phyloP scores from a whole-genome alignment of 1,140 invertebrate species.

The Samia ricini region DNA sequence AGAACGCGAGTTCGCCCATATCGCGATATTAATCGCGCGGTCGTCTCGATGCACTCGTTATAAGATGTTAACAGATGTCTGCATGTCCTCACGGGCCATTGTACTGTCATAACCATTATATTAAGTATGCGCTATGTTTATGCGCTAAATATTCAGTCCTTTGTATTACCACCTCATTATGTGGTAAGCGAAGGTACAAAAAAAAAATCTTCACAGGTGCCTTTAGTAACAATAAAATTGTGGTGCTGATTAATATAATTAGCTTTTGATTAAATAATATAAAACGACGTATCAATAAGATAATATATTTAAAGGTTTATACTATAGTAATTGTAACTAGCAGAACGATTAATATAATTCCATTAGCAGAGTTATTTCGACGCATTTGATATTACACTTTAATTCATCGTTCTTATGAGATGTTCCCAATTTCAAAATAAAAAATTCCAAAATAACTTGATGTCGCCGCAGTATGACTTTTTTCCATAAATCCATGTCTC shows the following conservation, averaged over 20 bases:
- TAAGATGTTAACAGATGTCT: slow-evolving; percentile 1
- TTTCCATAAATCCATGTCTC: too few species aligned
- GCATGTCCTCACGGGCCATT: background rate
- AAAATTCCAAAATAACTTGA: too few species aligned
- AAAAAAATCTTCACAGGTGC: background rate
- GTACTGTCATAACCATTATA: background rate
- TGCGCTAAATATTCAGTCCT: background rate
- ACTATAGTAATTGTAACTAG: too few species aligned
- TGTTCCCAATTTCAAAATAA: too few species aligned
- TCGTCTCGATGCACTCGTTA: slow-evolving; percentile 28
- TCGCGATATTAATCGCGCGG: slow-evolving; percentile 37
- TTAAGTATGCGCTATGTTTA: too few species aligned
- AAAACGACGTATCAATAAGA: too few species aligned
- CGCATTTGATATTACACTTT: too few species aligned
- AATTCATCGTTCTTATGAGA: too few species aligned
- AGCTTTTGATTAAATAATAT: background rate
- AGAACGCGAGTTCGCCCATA: slow-evolving; percentile 10
- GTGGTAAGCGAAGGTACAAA: background rate
- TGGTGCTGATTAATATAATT: background rate
- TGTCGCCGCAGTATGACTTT: too few species aligned
- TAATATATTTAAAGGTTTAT: too few species aligned
- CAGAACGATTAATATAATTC: too few species aligned
- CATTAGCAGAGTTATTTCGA: too few species aligned
- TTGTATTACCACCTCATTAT: background rate
- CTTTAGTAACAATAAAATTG: background rate